phyloP scores from a whole-genome alignment of 2,113 vertebrate genomes.

The Glaucomys volans region DNA sequence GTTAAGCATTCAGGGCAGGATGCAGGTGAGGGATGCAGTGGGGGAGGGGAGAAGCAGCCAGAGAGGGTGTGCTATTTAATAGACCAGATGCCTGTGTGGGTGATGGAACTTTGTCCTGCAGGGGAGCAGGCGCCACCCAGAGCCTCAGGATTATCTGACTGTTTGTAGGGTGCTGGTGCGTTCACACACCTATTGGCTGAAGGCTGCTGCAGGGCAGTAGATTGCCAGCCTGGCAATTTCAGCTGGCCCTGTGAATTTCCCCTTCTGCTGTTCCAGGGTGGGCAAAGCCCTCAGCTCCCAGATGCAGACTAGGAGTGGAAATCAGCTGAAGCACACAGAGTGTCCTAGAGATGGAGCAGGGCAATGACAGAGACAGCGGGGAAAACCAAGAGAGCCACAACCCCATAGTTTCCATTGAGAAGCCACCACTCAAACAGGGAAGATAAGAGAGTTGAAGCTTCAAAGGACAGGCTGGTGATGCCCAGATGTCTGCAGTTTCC shows the following conservation, averaged over 20 bases:
- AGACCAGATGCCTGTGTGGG: background rate
- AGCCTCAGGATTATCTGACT: background rate
- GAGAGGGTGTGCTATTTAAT: background rate
- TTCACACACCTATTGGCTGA: background rate
- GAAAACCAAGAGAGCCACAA: background rate
- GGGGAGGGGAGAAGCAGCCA: background rate
- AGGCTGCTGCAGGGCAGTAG: background rate
- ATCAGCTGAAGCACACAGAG: background rate
- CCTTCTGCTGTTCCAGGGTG: background rate
- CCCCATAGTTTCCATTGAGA: background rate
- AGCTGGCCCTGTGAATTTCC: background rate
- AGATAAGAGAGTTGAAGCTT: background rate
- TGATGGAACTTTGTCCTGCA: background rate
- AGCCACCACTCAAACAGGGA: background rate
- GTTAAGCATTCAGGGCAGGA: background rate
- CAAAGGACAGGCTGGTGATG: slow-evolving; percentile 49
- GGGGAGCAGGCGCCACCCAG: fast-evolving
- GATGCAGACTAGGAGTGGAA: background rate
- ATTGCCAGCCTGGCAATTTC: background rate
- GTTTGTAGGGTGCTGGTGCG: background rate
- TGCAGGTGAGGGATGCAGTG: background rate
- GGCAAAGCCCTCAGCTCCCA: background rate
- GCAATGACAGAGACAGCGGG: background rate
- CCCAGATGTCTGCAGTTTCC: slow-evolving; percentile 60
- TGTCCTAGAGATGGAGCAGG: background rate